These are phyloP conservation scores for Lottia gigantea DNA, from an alignment of 2,888 invertebrate species.

Conservation along the genomic window DNA sequence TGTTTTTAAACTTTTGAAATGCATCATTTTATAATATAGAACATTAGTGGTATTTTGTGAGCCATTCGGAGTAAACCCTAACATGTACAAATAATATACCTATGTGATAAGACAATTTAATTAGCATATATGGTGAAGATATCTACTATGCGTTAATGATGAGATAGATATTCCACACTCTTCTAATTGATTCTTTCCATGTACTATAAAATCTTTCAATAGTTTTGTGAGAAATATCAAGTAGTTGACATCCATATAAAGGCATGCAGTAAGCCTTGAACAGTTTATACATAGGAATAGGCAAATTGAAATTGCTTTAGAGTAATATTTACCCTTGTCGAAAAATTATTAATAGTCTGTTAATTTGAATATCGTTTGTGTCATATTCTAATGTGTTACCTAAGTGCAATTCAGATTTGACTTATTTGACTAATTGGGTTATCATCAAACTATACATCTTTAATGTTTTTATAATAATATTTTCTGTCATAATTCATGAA, in stretches of 20 bases:
- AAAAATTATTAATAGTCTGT: not conserved
- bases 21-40: no score
- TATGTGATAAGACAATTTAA: no score
- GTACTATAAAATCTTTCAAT: not conserved
- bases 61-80: no score
- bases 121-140: no score
- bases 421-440: not conserved
- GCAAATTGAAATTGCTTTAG: slow-evolving; percentile 1
- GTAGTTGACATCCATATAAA: not conserved
- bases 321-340: not conserved
- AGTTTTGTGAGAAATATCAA: not conserved
- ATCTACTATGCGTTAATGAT: not conserved
- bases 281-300: not conserved
- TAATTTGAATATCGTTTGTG: not conserved
- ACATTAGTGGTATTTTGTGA: no score
- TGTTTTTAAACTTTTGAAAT: no score
- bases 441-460: no score
- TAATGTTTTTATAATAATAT: no score
- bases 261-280: not conserved
- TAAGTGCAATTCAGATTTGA: not conserved
- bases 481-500: no score
- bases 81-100: no score
- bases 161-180: not conserved
- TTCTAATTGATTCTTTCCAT: not conserved
- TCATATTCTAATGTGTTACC: not conserved